A percentile compares a stretch with the other conserved stretches of the same genome.
These are phyloP conservation scores for Siphonodentalium dalli DNA, from an alignment of 2,888 invertebrate species.

Conservation along the genomic window DNA sequence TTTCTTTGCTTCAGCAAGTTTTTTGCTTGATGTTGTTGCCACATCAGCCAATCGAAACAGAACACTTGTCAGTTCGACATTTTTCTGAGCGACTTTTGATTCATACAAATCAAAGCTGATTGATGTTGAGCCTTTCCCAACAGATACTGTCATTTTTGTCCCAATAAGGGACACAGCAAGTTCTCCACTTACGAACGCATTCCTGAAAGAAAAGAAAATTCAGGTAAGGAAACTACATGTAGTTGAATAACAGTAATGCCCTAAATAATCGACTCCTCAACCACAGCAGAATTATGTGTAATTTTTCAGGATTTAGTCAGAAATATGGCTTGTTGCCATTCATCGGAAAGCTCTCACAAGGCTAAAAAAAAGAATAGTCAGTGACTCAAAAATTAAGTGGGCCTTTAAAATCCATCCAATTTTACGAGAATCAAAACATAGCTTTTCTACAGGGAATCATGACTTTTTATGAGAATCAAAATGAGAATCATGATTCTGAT, in stretches of 20 bases:
- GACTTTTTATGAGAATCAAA: too few species aligned
- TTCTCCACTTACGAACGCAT: constrained; percentile 46
- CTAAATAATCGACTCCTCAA: not conserved
- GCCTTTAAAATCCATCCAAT: too few species aligned
- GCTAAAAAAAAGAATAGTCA: too few species aligned
- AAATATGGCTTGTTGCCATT: not conserved
- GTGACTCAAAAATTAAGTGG: too few species aligned
- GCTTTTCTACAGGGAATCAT: too few species aligned
- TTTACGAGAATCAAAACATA: too few species aligned
- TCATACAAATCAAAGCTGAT: constrained; percentile 53
- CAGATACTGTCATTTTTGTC: constrained; percentile 43
- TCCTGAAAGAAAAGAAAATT: constrained; percentile 36
- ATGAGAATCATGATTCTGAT: too few species aligned
- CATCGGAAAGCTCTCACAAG: too few species aligned
- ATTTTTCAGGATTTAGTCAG: not conserved
- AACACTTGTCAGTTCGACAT: constrained; percentile 47
- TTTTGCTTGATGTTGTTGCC: constrained; percentile 36
- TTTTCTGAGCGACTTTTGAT: constrained; percentile 54
- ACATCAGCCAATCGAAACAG: constrained; percentile 50
- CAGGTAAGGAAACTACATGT: not conserved
- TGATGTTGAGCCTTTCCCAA: constrained; percentile 45
- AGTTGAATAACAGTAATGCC: not conserved
- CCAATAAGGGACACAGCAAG: constrained; percentile 44
- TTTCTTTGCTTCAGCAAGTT: constrained; percentile 46
- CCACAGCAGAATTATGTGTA: not conserved